These are phyloP conservation scores for Heliothis subflexa DNA, from an alignment of 1,140 invertebrate species.

Conservation along the genomic window DNA sequence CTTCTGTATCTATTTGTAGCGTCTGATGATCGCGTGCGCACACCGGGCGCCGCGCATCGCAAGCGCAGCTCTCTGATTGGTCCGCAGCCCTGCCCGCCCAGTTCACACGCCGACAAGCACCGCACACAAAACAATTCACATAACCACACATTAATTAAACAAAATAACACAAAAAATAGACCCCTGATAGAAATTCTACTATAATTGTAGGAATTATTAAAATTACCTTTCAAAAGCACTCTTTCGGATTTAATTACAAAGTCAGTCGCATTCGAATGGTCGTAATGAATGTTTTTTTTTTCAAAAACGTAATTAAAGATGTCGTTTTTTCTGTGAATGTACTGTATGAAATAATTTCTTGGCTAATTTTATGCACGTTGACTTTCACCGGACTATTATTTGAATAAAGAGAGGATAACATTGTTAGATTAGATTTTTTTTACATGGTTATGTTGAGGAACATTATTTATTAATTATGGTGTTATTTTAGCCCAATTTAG, in stretches of 20 bases:
- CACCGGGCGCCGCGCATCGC: conserved; percentile 23
- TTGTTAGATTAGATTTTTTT: no score
- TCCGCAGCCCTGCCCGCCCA: conserved; percentile 43
- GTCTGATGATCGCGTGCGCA: conserved; percentile 15
- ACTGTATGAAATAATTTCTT: conserved; percentile 4
- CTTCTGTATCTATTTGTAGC: conserved; percentile 14
- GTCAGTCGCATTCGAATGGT: background rate
- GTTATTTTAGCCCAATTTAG: no score
- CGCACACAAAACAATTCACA: conserved; percentile 57
- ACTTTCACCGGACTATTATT: conserved; percentile 13
- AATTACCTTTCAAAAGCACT: conserved; percentile 29
- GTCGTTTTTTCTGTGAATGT: conserved; percentile 27
- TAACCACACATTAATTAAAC: conserved; percentile 53
- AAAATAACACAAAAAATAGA: background rate
- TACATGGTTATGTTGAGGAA: no score
- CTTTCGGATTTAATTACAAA: conserved; percentile 33
- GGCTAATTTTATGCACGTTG: background rate
- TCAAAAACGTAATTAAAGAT: conserved; percentile 30
- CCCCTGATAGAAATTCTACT: background rate
- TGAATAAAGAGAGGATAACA: background rate
- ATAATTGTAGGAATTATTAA: conserved; percentile 37
- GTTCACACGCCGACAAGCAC: conserved; percentile 53
- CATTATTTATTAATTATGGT: no score
- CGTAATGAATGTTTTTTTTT: conserved; percentile 31
- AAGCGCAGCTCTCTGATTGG: conserved; percentile 53